phyloP scores from a whole-genome alignment of 53 echinoderm and acorn worm genomes.

The Patiria pectinifera region DNA sequence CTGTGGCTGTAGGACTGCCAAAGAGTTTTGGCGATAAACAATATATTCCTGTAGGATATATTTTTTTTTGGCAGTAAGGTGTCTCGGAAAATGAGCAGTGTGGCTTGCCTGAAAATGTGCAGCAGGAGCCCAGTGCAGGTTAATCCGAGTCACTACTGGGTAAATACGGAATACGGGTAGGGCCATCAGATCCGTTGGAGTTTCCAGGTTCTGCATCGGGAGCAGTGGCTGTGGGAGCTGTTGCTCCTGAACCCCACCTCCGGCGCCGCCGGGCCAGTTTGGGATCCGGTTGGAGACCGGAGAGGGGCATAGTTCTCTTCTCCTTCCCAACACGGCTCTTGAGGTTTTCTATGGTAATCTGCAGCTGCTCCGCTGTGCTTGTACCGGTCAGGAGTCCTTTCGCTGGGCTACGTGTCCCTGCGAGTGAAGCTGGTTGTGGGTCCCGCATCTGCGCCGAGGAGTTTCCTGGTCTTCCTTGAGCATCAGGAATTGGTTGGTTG shows the following conservation, averaged over 20 bases:
- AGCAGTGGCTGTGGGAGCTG: background rate
- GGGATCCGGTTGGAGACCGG: conserved; percentile 48
- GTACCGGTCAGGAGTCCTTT: background rate
- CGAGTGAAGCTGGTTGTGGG: no score
- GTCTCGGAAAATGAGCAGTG: no score
- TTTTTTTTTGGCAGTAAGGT: no score
- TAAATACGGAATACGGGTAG: background rate
- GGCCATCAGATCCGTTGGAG: background rate
- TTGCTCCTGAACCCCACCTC: background rate
- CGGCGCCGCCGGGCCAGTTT: conserved; percentile 9
- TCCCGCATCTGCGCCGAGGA: no score
- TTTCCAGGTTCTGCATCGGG: background rate
- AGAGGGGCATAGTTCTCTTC: conserved; percentile 25
- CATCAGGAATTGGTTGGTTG: no score
- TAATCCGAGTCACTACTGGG: background rate
- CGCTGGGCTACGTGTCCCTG: background rate
- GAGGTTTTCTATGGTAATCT: conserved; percentile 7
- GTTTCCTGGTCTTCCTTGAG: no score
- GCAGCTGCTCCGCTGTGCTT: background rate
- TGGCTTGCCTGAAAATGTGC: no score
- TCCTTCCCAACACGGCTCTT: background rate
- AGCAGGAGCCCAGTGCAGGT: background rate
- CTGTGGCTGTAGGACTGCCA: no score
- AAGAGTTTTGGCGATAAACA: no score
- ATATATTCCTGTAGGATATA: no score